A percentile compares a stretch with the other conserved stretches of the same genome.
These are phyloP conservation scores for Phrynocephalus vlangalii DNA, from an alignment of 2,797 vertebrate species.

Conservation along the genomic window DNA sequence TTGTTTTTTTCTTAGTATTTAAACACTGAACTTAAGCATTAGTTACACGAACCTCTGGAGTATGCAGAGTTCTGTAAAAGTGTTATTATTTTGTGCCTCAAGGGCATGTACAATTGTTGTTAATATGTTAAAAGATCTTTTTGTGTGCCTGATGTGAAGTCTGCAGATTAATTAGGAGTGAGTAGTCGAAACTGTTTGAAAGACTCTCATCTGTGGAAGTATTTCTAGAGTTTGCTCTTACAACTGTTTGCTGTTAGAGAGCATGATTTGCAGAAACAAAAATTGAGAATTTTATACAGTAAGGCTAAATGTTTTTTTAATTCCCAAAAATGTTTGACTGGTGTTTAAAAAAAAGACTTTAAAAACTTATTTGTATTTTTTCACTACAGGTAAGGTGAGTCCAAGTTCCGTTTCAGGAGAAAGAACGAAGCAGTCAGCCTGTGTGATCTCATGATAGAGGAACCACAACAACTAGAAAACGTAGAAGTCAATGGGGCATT, in stretches of 20 bases:
- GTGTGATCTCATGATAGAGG: constrained; percentile 69
- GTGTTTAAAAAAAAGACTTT: neutral
- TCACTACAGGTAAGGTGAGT: constrained; percentile 65
- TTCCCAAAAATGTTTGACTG: neutral
- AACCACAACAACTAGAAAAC: constrained; percentile 42
- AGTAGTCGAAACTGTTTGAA: constrained; percentile 49
- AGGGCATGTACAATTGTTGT: constrained; percentile 45
- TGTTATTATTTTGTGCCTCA: constrained; percentile 44
- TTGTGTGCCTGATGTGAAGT: neutral
- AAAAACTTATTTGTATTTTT: constrained; percentile 28
- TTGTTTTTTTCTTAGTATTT: constrained; percentile 43
- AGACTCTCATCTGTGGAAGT: constrained; percentile 29
- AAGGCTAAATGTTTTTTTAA: neutral
- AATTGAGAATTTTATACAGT: constrained; percentile 26
- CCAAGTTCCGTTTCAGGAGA: constrained; percentile 58
- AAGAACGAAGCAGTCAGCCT: constrained; percentile 70
- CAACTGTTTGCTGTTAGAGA: neutral
- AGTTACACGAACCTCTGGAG: neutral
- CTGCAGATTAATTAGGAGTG: constrained; percentile 45
- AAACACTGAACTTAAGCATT: neutral
- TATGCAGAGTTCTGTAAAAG: constrained; percentile 41
- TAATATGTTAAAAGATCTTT: constrained; percentile 46
- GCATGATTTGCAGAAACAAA: constrained; percentile 33
- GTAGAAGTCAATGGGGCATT: constrained; percentile 46
- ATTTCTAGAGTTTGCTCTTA: constrained; percentile 41